These are phyloP conservation scores for Galeruca laticollis DNA, from an alignment of 2,888 invertebrate genomes.

Conservation along the genomic window DNA sequence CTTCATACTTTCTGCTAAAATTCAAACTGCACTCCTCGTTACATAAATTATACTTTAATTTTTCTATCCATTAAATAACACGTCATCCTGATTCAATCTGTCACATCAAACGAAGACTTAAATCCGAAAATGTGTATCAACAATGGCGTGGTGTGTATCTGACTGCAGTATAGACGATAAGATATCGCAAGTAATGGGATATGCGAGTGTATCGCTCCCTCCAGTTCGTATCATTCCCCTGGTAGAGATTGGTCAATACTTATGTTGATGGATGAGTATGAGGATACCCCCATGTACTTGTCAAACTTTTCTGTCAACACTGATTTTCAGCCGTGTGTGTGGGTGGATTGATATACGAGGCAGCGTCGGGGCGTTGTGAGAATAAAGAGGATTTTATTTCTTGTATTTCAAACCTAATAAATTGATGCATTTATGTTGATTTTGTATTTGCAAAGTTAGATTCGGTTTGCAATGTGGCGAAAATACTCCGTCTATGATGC, in stretches of 20 bases:
- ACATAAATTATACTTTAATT: no score
- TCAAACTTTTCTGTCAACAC: slow-evolving; percentile 40
- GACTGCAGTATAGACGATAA: slow-evolving; percentile 53
- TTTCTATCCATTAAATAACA: not conserved
- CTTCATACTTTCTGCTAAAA: no score
- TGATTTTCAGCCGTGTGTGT: slow-evolving; percentile 30
- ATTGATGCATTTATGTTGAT: no score
- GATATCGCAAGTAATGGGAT: slow-evolving; percentile 48
- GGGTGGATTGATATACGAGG: slow-evolving; percentile 7
- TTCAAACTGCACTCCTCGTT: no score
- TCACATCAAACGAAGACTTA: slow-evolving; percentile 47
- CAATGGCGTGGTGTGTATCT: slow-evolving; percentile 49
- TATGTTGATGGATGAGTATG: slow-evolving; percentile 59
- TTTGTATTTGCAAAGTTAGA: no score
- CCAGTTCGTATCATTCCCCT: slow-evolving; percentile 39
- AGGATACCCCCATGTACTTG: slow-evolving; percentile 46
- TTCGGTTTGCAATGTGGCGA: no score
- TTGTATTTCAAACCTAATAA: no score
- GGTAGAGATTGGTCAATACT: slow-evolving; percentile 61
- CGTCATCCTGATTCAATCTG: slow-evolving; percentile 25
- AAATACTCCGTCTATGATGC: no score
- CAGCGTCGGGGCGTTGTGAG: not conserved
- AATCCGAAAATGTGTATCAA: slow-evolving; percentile 48
- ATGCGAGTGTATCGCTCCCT: not conserved
- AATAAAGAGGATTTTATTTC: not conserved